Percentiles rank a stretch among this genome's conserved stretches.
Evolutionary conservation across 2,797 vertebrate species (phyloP).

Genomic region (Manis javanica): DNA sequence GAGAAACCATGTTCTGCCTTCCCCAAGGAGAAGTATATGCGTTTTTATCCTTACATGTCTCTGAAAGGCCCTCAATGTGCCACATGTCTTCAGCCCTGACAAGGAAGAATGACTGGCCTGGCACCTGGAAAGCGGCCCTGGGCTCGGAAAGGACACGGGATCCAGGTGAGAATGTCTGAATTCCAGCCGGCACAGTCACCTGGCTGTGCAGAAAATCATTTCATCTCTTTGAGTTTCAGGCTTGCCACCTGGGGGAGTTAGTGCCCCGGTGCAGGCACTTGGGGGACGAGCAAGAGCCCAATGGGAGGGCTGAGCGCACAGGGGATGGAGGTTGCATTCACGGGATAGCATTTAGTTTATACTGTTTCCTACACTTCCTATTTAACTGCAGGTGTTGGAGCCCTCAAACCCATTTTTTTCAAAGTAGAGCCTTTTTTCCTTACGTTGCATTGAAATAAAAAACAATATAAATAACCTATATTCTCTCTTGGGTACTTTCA

Average conservation of each 20-base stretch:
- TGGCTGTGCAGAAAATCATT: neutral
- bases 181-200: neutral
- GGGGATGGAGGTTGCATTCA: fast-evolving
- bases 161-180: fast-evolving
- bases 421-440: neutral
- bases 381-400: neutral
- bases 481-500: neutral
- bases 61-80: fast-evolving
- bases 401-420: neutral
- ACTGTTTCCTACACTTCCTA: neutral
- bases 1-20: neutral
- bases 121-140: neutral
- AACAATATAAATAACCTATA: neutral
- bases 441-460: neutral
- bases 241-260: neutral
- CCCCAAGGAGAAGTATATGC: fast-evolving
- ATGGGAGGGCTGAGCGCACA: fast-evolving
- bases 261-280: neutral
- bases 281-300: fast-evolving
- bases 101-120: fast-evolving
- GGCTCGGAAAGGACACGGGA: neutral
- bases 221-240: neutral
- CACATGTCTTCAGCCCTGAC: fast-evolving
- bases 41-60: fast-evolving
- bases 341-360: neutral